Evolutionary conservation across 2,888 invertebrate genomes (phyloP).

Genomic region (Cerceris rybyensis): DNA sequence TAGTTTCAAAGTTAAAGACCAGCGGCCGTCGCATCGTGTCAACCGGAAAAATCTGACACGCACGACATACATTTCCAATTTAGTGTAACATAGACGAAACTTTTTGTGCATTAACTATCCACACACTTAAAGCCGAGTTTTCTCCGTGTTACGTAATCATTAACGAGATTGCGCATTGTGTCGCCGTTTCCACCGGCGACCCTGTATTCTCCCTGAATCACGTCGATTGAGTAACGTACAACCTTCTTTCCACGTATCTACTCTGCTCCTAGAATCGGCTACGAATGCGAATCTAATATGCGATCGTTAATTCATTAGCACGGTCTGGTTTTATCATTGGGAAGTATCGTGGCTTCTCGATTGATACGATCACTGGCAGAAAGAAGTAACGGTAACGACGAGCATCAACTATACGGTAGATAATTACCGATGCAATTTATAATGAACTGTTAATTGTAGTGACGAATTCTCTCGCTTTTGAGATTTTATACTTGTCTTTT

Average conservation of each 20-base stretch:
- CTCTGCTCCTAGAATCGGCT: no score
- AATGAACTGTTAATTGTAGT: no score
- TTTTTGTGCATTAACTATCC: constrained; percentile 28
- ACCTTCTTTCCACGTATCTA: constrained; percentile 31
- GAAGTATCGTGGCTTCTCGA: no score
- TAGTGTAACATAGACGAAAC: constrained; percentile 15
- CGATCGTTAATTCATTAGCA: no score
- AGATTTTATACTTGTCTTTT: no score
- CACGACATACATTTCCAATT: constrained; percentile 42
- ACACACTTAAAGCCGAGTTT: constrained; percentile 34
- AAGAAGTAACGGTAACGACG: no score
- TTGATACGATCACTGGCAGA: no score
- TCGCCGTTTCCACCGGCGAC: constrained; percentile 45
- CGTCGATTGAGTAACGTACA: constrained; percentile 52
- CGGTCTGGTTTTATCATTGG: no score
- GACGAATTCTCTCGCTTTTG: no score
- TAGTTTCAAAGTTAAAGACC: neutral
- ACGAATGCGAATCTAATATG: no score
- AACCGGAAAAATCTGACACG: constrained; percentile 6
- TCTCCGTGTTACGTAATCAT: constrained; percentile 54
- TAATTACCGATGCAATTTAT: no score
- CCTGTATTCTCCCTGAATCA: constrained; percentile 41
- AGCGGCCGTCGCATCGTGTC: neutral
- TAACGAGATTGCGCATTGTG: constrained; percentile 50
- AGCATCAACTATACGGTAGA: no score